These are phyloP conservation scores for Actenoides hombroni DNA, from an alignment of 2,113 vertebrate genomes.

Conservation along the genomic window DNA sequence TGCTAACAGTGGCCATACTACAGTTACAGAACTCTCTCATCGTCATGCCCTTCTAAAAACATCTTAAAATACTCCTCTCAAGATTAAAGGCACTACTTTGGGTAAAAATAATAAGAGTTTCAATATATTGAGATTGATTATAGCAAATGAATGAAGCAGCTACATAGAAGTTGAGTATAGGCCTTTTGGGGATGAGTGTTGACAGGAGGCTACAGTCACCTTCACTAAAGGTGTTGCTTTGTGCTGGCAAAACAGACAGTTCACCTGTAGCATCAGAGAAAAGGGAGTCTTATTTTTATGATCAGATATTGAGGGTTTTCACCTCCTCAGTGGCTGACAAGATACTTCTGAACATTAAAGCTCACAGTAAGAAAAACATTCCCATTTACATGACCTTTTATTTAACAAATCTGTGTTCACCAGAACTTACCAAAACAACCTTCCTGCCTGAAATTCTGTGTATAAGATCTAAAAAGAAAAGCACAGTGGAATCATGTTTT, in stretches of 20 bases:
- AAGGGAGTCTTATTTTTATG: neutral
- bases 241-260: neutral
- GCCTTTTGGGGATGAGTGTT: neutral
- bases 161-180: neutral
- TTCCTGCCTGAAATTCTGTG: neutral
- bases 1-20: neutral
- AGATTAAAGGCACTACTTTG: neutral
- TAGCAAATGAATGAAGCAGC: neutral
- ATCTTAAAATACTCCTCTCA: neutral
- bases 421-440: neutral
- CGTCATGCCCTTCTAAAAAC: neutral
- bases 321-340: neutral
- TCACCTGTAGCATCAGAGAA: neutral
- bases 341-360: neutral
- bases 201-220: neutral
- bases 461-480: neutral
- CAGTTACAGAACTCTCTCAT: neutral
- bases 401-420: neutral
- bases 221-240: neutral
- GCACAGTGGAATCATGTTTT: neutral
- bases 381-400: neutral
- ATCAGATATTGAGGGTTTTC: neutral
- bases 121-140: neutral
- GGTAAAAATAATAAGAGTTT: neutral
- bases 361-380: neutral